Evolutionary conservation across 2,113 vertebrate species (phyloP).

Genomic region (Propithecus coquereli): DNA sequence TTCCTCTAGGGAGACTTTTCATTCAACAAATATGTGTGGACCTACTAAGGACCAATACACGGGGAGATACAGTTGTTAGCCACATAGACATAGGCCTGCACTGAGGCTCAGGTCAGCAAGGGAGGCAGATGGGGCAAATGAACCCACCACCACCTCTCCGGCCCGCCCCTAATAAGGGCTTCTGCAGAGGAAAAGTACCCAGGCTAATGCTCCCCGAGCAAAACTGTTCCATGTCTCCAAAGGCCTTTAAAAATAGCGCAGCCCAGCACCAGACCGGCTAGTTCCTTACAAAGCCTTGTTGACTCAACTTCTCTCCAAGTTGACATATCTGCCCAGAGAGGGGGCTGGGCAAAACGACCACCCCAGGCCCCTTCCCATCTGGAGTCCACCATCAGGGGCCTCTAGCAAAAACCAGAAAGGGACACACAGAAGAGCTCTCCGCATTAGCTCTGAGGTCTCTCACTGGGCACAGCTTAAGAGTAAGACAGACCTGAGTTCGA

Average conservation of each 20-base stretch:
- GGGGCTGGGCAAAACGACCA: background rate
- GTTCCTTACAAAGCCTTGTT: background rate
- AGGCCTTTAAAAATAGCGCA: constrained; percentile 55
- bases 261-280: background rate
- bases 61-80: background rate
- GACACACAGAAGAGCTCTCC: background rate
- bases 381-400: background rate
- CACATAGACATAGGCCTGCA: background rate
- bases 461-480: background rate
- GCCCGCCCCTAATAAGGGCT: background rate
- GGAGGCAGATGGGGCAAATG: background rate
- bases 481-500: background rate
- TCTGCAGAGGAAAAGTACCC: background rate
- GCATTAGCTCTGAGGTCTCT: background rate
- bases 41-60: background rate
- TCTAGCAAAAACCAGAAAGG: background rate
- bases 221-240: constrained; percentile 1
- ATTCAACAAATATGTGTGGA: background rate
- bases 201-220: background rate
- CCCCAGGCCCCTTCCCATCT: background rate
- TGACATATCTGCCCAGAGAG: background rate
- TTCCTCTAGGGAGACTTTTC: background rate
- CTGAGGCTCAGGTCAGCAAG: background rate
- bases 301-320: background rate
- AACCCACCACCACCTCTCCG: background rate